Evolutionary conservation across 2,888 invertebrate genomes (phyloP).

Genomic region (Chymomyza caudatula): DNA sequence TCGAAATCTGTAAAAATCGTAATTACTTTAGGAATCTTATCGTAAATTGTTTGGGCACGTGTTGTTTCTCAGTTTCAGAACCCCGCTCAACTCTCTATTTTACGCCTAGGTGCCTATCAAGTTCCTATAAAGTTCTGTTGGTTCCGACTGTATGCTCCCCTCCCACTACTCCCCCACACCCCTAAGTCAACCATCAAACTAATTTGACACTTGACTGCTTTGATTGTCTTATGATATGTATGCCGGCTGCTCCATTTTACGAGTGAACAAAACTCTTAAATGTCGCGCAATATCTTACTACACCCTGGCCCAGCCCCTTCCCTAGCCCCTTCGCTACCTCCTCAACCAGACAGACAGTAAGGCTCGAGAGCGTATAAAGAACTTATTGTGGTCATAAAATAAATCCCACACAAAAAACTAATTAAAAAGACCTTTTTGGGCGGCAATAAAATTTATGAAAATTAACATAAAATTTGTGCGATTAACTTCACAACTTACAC

Average conservation of each 20-base stretch:
- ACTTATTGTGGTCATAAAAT: conserved; percentile 58
- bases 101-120: too few species aligned
- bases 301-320: conserved; percentile 7
- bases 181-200: conserved; percentile 36
- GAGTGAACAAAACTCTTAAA: conserved; percentile 65
- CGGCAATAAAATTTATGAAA: conserved; percentile 73
- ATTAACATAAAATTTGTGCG: conserved; percentile 74
- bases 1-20: too few species aligned
- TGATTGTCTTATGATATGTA: background rate
- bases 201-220: conserved; percentile 69
- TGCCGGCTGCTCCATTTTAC: conserved; percentile 36
- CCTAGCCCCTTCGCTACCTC: conserved; percentile 1
- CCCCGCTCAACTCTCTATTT: too few species aligned
- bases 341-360: background rate
- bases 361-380: conserved; percentile 31
- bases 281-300: conserved; percentile 20
- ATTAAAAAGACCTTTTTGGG: conserved; percentile 68
- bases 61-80: too few species aligned
- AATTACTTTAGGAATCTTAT: too few species aligned
- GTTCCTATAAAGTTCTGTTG: too few species aligned
- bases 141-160: too few species aligned
- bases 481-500: conserved; percentile 65
- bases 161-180: too few species aligned
- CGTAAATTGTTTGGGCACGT: too few species aligned
- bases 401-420: conserved; percentile 64